Evolutionary conservation across 2,888 invertebrate genomes (phyloP), one percentile per base, ranked within the genome.

Genomic region (Aromia moschata): DNA sequence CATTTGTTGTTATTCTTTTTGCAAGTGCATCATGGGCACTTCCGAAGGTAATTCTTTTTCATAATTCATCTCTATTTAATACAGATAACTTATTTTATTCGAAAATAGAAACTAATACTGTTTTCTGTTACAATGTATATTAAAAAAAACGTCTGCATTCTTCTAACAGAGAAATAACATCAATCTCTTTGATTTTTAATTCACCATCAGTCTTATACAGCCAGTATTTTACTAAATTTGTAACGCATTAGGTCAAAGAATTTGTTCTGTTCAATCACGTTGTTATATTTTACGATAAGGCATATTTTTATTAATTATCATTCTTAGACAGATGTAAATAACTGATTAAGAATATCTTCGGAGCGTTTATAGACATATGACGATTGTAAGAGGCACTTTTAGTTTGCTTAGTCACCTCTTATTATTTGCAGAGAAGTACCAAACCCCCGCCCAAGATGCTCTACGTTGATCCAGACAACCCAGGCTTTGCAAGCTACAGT

Each of bases 31-130:
- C 14, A 9, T 12, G 20, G 7, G 38, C 49, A 9, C 25, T 38
- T 3, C 49, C 49, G 14, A 38, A 49, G 49, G 49, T 49, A 47
- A 18, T n/a, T n/a, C n/a, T n/a, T n/a, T n/a, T n/a, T n/a, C n/a
- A n/a, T n/a, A 12, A 9, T 33, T 11, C 14, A 38, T 38, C 11
- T 3, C 11, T 3, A 2, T 25, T 25, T 25, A 9, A 5, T 25
- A 25, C 4, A 25, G 25, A 25, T 25, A 25, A 5, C 9, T 25
- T 4, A 25, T 25, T 5, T 25, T 25, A 4, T 25, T 25, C 25
- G 4, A 5, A 25, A 25, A 5, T 4, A 25, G 9, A 25, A 25
- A 25, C 25, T 25, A 25, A 5, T 9, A 9, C 4, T 5, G 9
- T 5, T 4, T 25, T 4, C 25, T 25, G 9, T 25, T 5, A 25